phyloP scores from a whole-genome alignment of 2,797 vertebrate genomes.

The Glossophaga mutica region DNA sequence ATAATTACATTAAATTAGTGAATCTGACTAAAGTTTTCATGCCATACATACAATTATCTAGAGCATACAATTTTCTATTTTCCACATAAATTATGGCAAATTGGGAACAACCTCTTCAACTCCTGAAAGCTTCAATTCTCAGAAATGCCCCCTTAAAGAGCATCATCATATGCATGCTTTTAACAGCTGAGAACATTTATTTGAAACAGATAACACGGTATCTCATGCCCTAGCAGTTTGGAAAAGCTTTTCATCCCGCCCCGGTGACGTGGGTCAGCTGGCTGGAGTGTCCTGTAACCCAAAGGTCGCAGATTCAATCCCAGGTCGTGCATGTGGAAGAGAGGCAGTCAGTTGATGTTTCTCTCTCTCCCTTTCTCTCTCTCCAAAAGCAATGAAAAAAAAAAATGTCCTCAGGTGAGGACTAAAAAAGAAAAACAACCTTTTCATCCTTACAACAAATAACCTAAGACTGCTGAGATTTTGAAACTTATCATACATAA shows the following conservation, averaged over 20 bases:
- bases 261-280: no score
- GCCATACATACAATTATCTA: not conserved
- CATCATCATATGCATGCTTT: not conserved
- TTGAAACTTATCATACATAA: not conserved
- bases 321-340: no score
- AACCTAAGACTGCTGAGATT: not conserved
- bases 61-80: not conserved
- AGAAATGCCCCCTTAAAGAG: not conserved
- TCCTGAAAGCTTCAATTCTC: constrained; percentile 18
- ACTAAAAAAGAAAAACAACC: no score
- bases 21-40: constrained; percentile 32
- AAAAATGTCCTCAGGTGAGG: no score
- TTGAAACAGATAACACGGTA: not conserved
- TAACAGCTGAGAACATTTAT: not conserved
- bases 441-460: not conserved
- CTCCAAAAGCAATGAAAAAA: no score
- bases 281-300: no score
- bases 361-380: no score
- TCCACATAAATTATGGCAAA: not conserved
- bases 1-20: constrained; percentile 2
- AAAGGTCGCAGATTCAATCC: no score
- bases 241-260: not conserved
- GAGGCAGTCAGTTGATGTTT: no score
- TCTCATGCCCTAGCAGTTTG: not conserved
- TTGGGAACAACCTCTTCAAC: not conserved